phyloP scores from a whole-genome alignment of 2,888 invertebrate species.

The Coleophora deauratella region DNA sequence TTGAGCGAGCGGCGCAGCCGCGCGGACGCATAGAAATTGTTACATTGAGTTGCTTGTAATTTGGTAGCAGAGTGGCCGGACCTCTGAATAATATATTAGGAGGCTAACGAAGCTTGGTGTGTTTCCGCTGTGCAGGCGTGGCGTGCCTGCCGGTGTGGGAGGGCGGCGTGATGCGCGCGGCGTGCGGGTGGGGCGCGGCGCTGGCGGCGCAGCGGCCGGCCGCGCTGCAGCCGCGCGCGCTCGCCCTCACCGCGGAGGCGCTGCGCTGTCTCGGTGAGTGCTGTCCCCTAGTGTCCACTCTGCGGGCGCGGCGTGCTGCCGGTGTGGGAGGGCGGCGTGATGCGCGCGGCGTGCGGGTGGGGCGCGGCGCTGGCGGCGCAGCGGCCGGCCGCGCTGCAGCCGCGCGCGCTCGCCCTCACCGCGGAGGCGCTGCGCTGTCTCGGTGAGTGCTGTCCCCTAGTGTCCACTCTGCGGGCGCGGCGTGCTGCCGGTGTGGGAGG shows the following conservation, averaged over 20 bases:
- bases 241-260: slow-evolving; percentile 44
- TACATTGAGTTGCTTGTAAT: no score
- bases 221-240: slow-evolving; percentile 48
- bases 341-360: slow-evolving; percentile 54
- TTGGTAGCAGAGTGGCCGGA: no score
- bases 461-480: slow-evolving; percentile 25
- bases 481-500: slow-evolving; percentile 52
- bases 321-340: slow-evolving; percentile 50
- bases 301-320: slow-evolving; percentile 42
- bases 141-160: slow-evolving; percentile 51
- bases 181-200: slow-evolving; percentile 51
- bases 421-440: slow-evolving; percentile 60
- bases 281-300: no score
- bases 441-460: slow-evolving; percentile 18
- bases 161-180: slow-evolving; percentile 46
- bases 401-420: slow-evolving; percentile 41
- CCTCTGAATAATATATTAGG: no score
- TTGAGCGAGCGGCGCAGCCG: no score
- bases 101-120: no score
- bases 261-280: slow-evolving; percentile 51
- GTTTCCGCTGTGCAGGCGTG: no score
- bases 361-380: slow-evolving; percentile 47
- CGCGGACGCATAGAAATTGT: no score
- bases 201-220: slow-evolving; percentile 45
- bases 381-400: slow-evolving; percentile 46